A percentile compares a stretch with the other conserved stretches of the same genome.
These are phyloP conservation scores for Saccostrea glomerata DNA, from an alignment of 1,140 invertebrate genomes.

Conservation along the genomic window DNA sequence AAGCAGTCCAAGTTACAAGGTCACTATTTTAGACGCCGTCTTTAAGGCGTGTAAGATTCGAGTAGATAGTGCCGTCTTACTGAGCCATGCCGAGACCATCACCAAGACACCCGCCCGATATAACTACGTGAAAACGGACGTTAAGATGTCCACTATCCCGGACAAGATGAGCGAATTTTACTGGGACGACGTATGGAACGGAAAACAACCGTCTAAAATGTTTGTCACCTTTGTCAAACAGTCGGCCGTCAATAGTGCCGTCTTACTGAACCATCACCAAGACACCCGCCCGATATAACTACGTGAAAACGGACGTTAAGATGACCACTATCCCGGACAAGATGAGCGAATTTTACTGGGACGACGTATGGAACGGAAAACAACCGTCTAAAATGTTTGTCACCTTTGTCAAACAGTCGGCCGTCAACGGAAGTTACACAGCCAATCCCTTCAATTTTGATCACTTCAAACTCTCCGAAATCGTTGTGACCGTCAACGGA, in stretches of 20 bases:
- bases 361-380: conserved; percentile 11
- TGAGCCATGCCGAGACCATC: conserved; percentile 36
- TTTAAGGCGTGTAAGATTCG: conserved; percentile 50
- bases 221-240: conserved; percentile 44
- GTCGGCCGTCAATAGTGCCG: conserved; percentile 31
- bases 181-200: conserved; percentile 34
- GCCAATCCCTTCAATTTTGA: conserved; percentile 49
- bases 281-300: background rate
- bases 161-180: background rate
- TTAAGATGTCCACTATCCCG: conserved; percentile 26
- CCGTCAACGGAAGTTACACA: conserved; percentile 45
- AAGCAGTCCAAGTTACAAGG: conserved; percentile 41
- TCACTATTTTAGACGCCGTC: conserved; percentile 24
- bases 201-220: conserved; percentile 5
- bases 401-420: conserved; percentile 41
- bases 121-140: conserved; percentile 11
- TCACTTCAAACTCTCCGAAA: background rate
- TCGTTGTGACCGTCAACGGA: conserved; percentile 17
- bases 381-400: conserved; percentile 31
- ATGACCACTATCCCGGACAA: background rate
- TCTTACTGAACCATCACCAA: conserved; percentile 22
- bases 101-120: conserved; percentile 1
- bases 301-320: conserved; percentile 36
- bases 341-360: conserved; percentile 4
- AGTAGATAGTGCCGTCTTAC: conserved; percentile 32